phyloP scores from a whole-genome alignment of 2,113 vertebrate species.

The Amphilophus citrinellus region DNA sequence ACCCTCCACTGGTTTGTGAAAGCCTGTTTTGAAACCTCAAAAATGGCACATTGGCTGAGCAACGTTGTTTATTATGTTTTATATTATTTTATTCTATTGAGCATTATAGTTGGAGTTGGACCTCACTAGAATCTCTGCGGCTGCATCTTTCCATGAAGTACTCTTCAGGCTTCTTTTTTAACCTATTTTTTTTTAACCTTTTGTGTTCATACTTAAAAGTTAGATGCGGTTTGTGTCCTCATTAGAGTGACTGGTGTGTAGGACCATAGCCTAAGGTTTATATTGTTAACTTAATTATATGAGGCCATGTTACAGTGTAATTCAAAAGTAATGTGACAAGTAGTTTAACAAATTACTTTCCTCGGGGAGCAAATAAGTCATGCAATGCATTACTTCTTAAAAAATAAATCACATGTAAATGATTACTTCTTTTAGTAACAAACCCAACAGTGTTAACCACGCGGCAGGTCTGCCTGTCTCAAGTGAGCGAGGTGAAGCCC shows the following conservation, averaged over 20 bases:
- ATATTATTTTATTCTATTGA: too few relatives aligned
- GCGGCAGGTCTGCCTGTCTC: background rate
- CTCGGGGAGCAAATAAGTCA: background rate
- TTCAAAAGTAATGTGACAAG: background rate
- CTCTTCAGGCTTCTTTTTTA: too few relatives aligned
- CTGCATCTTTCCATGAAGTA: too few relatives aligned
- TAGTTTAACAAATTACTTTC: background rate
- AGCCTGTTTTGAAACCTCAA: too few relatives aligned
- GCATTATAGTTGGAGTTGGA: background rate
- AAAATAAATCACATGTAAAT: background rate
- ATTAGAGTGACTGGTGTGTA: background rate
- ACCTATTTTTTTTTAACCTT: background rate
- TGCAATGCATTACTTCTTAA: background rate
- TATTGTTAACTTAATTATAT: background rate
- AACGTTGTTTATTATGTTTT: too few relatives aligned
- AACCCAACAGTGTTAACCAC: background rate
- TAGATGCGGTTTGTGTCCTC: background rate
- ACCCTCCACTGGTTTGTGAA: background rate
- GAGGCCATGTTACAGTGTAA: background rate
- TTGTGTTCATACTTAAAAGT: background rate
- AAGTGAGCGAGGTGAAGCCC: background rate
- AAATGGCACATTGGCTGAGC: too few relatives aligned
- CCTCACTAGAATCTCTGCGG: too few relatives aligned
- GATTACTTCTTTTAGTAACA: slow-evolving; percentile 1
- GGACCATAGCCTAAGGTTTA: background rate